These are phyloP conservation scores for Trogon surrucura DNA, from an alignment of 2,113 vertebrate species.

Conservation along the genomic window DNA sequence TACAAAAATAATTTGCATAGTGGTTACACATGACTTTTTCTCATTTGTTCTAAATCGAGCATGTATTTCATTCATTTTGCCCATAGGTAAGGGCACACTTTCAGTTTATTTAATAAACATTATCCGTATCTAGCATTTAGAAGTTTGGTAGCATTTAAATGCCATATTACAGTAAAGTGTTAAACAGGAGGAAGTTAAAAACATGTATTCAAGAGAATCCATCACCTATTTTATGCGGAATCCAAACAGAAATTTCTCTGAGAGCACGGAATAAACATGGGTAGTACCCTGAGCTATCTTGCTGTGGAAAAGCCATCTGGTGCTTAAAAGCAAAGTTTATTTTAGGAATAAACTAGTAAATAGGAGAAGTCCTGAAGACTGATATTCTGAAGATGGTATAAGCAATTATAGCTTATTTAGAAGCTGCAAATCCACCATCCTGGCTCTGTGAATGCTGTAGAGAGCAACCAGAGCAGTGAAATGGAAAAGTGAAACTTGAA, in stretches of 20 bases:
- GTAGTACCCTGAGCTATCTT: conserved; percentile 17
- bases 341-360: conserved; percentile 51
- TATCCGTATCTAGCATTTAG: conserved; percentile 36
- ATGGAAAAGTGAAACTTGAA: conserved; percentile 30
- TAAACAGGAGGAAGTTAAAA: conserved; percentile 33
- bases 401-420: conserved; percentile 34
- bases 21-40: conserved; percentile 63
- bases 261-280: conserved; percentile 11
- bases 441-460: not conserved
- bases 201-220: not conserved
- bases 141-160: conserved; percentile 52
- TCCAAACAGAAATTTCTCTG: conserved; percentile 14
- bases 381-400: conserved; percentile 22
- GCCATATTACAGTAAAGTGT: conserved; percentile 16
- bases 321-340: conserved; percentile 33
- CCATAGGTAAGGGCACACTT: conserved; percentile 30
- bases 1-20: conserved; percentile 48
- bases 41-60: conserved; percentile 67
- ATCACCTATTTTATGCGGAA: not conserved
- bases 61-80: conserved; percentile 54
- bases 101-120: conserved; percentile 63
- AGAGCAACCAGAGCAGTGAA: conserved; percentile 36
- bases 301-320: conserved; percentile 36
- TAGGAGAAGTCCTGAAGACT: conserved; percentile 22
- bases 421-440: conserved; percentile 15